Base-by-base conservation (phyloP, 2,888 invertebrate genomes). In the Trachelus stipa region DNA sequence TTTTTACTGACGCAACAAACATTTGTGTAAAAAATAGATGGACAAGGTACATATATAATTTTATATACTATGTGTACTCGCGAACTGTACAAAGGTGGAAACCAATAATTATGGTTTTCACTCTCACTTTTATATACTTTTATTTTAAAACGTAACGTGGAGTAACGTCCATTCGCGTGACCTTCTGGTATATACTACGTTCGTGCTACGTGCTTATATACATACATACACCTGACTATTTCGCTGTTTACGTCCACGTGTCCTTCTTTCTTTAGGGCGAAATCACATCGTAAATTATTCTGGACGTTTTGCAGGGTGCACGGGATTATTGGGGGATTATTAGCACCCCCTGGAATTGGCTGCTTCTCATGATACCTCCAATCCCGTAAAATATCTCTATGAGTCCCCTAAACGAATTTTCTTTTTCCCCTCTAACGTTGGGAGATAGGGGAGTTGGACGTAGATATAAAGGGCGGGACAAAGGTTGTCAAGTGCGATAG, bases 291-390 rank as follows among this genome's bases (percentile, higher is more conserved):
- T 33, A 71, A 71, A 71, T 71, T 71, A 33, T 71, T 12, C 33
- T 31, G 71, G 31, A 71, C 71, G 15, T 31, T 71, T 71, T 12
- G 33, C 71, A 30, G 71, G 71, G 33, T 56, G 56, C 71, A 31
- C 12, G 71, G 71, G 71, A 71, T 71, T 71, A 71, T 71, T 71
- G 71, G 31, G 31, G 71, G 71, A 71, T 71, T 71, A 71, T 71
- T 33, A 71, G 33, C 31, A 1, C 15, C 9, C 56, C 56, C 56
- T 56, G 23, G 56, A 56, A 56, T 56, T 56, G 56, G 56, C 56
- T 56, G 23, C 1, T 23, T 15, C 56, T 23, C 56, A 23, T 56
- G 56, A 56, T 56, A 56, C 56, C 40, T 56, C 23, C 23, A 23
- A 56, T 56, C 23, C 56, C 56, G 56, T 56, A 23, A 56, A 56